Conservation (phyloP, 2,113 vertebrate species). For the Amazona guildingii region DNA sequence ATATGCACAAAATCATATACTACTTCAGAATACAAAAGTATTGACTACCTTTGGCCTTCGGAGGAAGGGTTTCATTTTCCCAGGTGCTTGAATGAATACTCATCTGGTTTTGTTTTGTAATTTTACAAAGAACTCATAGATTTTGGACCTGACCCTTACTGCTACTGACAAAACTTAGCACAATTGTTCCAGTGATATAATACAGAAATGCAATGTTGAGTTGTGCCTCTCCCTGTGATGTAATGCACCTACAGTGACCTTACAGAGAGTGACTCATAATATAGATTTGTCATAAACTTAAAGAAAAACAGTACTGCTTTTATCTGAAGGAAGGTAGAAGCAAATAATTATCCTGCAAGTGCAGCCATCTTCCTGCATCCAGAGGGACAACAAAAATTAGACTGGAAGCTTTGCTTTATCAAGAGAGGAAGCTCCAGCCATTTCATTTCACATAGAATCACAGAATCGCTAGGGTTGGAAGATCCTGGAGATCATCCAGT, state of each 20-base stretch:
- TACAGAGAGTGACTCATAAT: constrained; percentile 50
- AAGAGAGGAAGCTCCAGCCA: background rate
- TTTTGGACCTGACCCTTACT: constrained; percentile 52
- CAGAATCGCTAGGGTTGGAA: background rate
- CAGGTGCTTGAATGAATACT: constrained; percentile 16
- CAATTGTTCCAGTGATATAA: constrained; percentile 29
- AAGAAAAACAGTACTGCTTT: constrained; percentile 27
- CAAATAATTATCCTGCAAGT: background rate
- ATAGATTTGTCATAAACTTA: constrained; percentile 16
- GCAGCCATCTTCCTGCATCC: background rate
- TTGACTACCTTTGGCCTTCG: background rate
- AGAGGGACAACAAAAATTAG: background rate
- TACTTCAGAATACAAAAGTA: background rate
- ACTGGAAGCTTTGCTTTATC: background rate
- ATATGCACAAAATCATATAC: background rate
- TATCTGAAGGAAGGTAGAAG: constrained; percentile 22
- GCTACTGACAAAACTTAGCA: constrained; percentile 57
- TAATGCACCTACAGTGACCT: constrained; percentile 44
- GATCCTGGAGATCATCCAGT: background rate
- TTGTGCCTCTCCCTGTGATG: constrained; percentile 52
- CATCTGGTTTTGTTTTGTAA: constrained; percentile 55
- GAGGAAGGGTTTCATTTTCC: constrained; percentile 18
- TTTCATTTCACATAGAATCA: background rate
- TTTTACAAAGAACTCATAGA: constrained; percentile 56
- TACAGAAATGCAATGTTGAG: constrained; percentile 23